Conservation (phyloP, 2,888 invertebrate genomes). For the Peribatodes rhomboidaria region DNA sequence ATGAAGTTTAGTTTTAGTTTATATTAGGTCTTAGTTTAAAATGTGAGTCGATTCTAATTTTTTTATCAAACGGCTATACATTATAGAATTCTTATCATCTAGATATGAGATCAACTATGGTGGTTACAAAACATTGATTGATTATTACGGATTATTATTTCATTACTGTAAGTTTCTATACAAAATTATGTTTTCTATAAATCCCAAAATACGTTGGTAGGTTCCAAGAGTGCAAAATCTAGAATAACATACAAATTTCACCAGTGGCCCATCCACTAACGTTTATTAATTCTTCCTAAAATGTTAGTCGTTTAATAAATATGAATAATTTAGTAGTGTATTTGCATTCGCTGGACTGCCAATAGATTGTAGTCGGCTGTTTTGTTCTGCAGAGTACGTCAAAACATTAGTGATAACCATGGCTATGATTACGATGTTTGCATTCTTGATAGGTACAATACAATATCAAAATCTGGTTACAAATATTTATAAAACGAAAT, state of each 20-base stretch:
- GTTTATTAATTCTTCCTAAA: neutral
- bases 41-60: slow-evolving; percentile 1
- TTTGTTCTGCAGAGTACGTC: too few species aligned
- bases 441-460: too few species aligned
- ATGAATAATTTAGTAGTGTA: too few species aligned
- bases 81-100: slow-evolving; percentile 1
- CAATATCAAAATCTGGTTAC: too few species aligned
- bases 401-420: too few species aligned
- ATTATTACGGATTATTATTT: neutral
- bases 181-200: neutral
- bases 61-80: slow-evolving; percentile 13
- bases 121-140: neutral
- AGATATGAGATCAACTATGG: neutral
- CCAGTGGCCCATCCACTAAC: too few species aligned
- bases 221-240: neutral
- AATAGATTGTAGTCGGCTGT: too few species aligned
- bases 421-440: too few species aligned
- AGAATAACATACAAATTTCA: neutral
- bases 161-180: neutral
- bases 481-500: too few species aligned
- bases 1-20: neutral
- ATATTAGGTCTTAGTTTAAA: slow-evolving; percentile 2
- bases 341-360: too few species aligned
- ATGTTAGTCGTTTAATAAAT: too few species aligned
- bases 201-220: neutral